These are phyloP conservation scores for Chaenocephalus aceratus DNA, from an alignment of 2,113 vertebrate species.

Conservation along the genomic window DNA sequence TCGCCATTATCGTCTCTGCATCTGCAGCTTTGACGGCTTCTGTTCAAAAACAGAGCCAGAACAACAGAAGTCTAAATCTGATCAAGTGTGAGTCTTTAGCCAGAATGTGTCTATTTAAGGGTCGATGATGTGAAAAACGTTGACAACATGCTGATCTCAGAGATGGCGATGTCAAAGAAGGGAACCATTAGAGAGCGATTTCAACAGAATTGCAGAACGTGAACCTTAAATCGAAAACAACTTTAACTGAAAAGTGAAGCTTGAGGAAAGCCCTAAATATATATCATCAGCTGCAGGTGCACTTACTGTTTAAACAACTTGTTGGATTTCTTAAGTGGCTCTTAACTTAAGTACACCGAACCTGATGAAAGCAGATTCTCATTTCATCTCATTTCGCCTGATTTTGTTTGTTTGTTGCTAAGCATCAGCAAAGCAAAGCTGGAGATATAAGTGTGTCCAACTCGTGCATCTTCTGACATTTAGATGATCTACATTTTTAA, in stretches of 20 bases:
- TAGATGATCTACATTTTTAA: neutral
- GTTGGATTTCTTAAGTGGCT: slow-evolving; percentile 4
- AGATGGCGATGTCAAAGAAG: slow-evolving; percentile 50
- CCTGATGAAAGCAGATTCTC: neutral
- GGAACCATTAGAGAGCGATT: slow-evolving; percentile 15
- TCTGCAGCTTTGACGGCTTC: slow-evolving; percentile 36
- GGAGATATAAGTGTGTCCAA: neutral
- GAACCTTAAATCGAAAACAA: slow-evolving; percentile 4
- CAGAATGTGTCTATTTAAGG: slow-evolving; percentile 31
- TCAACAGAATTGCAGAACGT: slow-evolving; percentile 6
- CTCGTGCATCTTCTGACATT: neutral
- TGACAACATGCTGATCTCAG: slow-evolving; percentile 42
- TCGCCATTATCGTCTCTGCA: slow-evolving; percentile 16
- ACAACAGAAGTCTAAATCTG: slow-evolving; percentile 36
- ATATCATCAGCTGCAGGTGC: slow-evolving; percentile 9
- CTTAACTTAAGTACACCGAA: neutral
- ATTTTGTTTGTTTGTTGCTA: neutral
- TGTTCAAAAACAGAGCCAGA: slow-evolving; percentile 27
- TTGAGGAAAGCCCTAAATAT: slow-evolving; percentile 2
- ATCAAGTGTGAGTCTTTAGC: slow-evolving; percentile 37
- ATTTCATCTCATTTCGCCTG: neutral
- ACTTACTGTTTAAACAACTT: slow-evolving; percentile 15
- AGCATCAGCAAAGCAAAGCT: neutral
- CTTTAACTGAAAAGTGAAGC: slow-evolving; percentile 17
- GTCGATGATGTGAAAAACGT: slow-evolving; percentile 33